Evolutionary conservation across 2,113 vertebrate species (phyloP).

Genomic region (Regulus satrapa): DNA sequence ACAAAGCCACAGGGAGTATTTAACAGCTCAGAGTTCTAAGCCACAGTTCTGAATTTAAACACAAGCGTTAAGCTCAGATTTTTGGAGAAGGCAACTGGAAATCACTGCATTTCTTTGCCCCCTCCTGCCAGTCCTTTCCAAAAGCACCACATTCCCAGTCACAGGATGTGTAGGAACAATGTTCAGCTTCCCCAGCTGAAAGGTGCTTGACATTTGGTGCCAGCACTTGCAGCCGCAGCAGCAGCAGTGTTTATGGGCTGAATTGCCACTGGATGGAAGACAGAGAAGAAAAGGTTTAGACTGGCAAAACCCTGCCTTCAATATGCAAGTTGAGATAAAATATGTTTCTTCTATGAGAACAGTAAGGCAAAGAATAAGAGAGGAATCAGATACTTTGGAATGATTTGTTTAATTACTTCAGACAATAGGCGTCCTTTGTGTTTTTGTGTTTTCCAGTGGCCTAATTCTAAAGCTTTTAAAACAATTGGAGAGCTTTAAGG

Average conservation of each 20-base stretch:
- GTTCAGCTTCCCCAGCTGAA: neutral
- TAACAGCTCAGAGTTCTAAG: neutral
- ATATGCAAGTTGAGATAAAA: neutral
- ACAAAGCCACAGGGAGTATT: neutral
- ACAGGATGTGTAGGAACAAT: neutral
- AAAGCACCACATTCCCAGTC: neutral
- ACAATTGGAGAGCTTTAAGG: neutral
- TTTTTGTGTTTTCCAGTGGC: neutral
- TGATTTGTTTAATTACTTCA: neutral
- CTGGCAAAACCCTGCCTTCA: neutral
- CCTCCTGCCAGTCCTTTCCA: neutral
- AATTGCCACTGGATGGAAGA: neutral
- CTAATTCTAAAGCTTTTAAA: neutral
- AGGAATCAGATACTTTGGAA: neutral
- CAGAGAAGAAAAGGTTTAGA: neutral
- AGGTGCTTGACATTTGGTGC: neutral
- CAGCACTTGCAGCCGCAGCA: neutral
- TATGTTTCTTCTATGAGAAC: neutral
- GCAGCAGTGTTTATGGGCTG: neutral
- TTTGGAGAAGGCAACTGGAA: neutral
- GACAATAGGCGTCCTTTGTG: neutral
- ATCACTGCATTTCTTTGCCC: rapidly evolving
- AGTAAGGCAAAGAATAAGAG: neutral
- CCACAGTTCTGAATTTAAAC: neutral
- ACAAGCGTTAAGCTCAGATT: neutral